Evolutionary conservation across 35 echinoderm and acorn worm genomes (phyloP).

Genomic region (Heliocidaris erythrogramma): DNA sequence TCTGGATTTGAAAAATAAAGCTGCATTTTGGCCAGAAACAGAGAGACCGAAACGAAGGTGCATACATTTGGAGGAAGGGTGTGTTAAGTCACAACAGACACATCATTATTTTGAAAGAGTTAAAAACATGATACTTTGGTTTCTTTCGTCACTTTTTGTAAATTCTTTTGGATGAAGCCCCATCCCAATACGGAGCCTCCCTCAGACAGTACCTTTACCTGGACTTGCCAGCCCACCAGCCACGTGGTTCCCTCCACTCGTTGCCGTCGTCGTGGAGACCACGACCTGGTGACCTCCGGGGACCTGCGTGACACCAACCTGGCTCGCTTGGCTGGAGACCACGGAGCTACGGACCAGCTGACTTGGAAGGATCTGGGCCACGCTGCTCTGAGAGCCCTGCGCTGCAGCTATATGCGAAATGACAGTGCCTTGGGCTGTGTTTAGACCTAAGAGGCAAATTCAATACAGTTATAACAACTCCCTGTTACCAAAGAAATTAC

Average conservation of each 20-base stretch:
- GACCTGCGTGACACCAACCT: slow-evolving; percentile 7
- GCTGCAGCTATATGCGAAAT: slow-evolving; percentile 35
- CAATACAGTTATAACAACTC: no score
- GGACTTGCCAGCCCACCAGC: slow-evolving; percentile 31
- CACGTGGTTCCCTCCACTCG: neutral
- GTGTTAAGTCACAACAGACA: neutral
- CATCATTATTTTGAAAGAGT: neutral
- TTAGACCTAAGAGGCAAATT: neutral
- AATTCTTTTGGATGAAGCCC: neutral
- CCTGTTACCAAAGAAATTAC: no score
- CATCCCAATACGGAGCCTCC: slow-evolving; percentile 40
- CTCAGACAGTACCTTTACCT: slow-evolving; percentile 44
- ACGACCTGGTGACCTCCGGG: slow-evolving; percentile 26
- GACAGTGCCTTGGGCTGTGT: slow-evolving; percentile 40
- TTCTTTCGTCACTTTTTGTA: neutral
- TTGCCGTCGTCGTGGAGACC: slow-evolving; percentile 45
- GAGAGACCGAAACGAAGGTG: neutral
- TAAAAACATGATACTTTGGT: neutral
- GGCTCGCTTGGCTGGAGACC: slow-evolving; percentile 9
- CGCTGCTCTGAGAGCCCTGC: slow-evolving; percentile 35
- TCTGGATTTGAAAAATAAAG: neutral
- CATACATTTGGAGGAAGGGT: neutral
- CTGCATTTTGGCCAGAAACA: neutral
- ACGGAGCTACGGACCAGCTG: slow-evolving; percentile 28
- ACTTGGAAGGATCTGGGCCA: slow-evolving; percentile 26